Evolutionary conservation across 2,888 invertebrate species (phyloP), one percentile per base, ranked within the genome.

Genomic region (Chorisops tibialis): DNA sequence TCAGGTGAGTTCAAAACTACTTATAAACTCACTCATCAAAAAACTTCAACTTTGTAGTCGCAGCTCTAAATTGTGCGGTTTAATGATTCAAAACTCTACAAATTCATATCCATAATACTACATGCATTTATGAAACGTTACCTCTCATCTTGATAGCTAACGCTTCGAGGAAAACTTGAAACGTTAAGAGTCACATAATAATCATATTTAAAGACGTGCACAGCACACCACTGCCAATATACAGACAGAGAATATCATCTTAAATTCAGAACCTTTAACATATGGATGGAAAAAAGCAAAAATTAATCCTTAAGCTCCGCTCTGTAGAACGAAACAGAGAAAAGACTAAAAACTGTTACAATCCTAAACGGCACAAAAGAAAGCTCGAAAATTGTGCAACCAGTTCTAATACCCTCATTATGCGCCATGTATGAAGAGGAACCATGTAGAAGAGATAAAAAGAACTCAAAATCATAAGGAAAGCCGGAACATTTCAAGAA

Each of bases 381-480:
- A 56, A 45, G 45, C 45, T 56, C 43, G 56, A 39, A 45, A 56
- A 56, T 56, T 56, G 56, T 56, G 54, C 39, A 56, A 56, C 56
- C 45, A 56, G 56, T 56, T 56, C 56, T 56, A 56, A 56, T 56
- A 56, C 56, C 56, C 56, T 56, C 56, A 56, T 56, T 56, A 56
- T 56, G 56, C 56, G 43, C 45, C 56, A 43, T 24, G 38, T 22
- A 56, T 43, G 56, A 56, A 39, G 30, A 56, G 45, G 43, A 24
- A 30, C 16, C 43, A 45, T 56, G 18, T 16, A 19, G 43, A 43
- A 45, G 30, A 43, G 56, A 56, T 43, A 56, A 56, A 56, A 56
- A 30, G 45, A 35, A 43, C 18, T 30, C 19, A 18, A n/a, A 39
- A 56, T 43, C 43, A 56, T 45, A 56, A 56, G 56, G 24, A 56